Percentiles rank a stretch among this genome's conserved stretches.
phyloP scores from a whole-genome alignment of 2,797 vertebrate genomes.

The Gastrophryne carolinensis region DNA sequence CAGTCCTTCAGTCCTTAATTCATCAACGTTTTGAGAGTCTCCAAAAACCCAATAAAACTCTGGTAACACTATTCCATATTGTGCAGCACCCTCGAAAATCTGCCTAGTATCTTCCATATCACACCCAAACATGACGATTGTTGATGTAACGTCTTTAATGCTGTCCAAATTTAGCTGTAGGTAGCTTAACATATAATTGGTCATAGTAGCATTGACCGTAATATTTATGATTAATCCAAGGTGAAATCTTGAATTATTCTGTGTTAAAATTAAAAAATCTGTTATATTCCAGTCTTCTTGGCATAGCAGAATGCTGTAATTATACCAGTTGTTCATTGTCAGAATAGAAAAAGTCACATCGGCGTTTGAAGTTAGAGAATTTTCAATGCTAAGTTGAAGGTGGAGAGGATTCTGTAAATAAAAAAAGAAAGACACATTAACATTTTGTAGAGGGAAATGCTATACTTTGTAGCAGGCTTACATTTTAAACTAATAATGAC shows the following conservation, averaged over 20 bases:
- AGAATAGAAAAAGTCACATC: conserved; percentile 88
- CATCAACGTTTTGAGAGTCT: conserved; percentile 91
- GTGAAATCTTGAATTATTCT: conserved; percentile 88
- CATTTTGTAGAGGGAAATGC: background rate
- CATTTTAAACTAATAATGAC: background rate
- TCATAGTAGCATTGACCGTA: conserved; percentile 69
- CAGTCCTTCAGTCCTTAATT: conserved; percentile 88
- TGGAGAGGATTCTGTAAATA: conserved; percentile 89
- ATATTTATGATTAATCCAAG: conserved; percentile 86
- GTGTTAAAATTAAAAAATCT: conserved; percentile 84
- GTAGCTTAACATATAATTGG: conserved; percentile 71
- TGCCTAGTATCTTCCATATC: conserved; percentile 83
- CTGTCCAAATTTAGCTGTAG: conserved; percentile 78
- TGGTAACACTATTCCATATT: conserved; percentile 73
- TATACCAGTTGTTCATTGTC: conserved; percentile 94
- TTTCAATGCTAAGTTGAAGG: conserved; percentile 91
- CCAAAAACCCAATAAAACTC: conserved; percentile 93
- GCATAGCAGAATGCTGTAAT: conserved; percentile 91
- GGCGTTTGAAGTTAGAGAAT: conserved; percentile 74
- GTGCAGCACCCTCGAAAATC: conserved; percentile 77
- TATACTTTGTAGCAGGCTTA: background rate
- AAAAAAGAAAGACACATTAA: background rate
- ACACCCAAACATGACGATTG: conserved; percentile 91
- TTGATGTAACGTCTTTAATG: conserved; percentile 77
- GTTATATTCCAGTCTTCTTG: conserved; percentile 90